Percentiles rank a stretch among this genome's conserved stretches.
These are phyloP conservation scores for Drosophila prolongata DNA, from an alignment of 2,888 invertebrate species.

Conservation along the genomic window DNA sequence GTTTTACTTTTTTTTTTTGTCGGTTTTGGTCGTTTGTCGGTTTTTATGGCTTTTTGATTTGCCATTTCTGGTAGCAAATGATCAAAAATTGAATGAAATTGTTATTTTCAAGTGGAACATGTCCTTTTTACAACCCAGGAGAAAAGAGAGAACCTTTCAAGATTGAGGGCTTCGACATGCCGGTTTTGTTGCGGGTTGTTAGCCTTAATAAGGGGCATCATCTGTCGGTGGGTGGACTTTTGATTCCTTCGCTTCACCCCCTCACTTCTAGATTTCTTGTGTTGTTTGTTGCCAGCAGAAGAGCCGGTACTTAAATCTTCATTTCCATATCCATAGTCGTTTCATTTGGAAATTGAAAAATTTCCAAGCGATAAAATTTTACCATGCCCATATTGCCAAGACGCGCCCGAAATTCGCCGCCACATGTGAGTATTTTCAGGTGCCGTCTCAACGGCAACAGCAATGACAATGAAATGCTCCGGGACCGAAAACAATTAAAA, in stretches of 20 bases:
- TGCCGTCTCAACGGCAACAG: constrained; percentile 12
- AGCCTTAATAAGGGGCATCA: constrained; percentile 73
- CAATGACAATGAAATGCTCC: constrained; percentile 41
- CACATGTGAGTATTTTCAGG: constrained; percentile 47
- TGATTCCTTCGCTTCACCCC: neutral
- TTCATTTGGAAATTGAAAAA: constrained; percentile 81
- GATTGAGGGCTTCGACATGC: constrained; percentile 50
- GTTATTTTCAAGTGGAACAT: constrained; percentile 81
- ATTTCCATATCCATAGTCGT: constrained; percentile 54
- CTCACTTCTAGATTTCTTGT: neutral
- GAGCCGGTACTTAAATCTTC: constrained; percentile 32
- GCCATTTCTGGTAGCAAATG: constrained; percentile 82
- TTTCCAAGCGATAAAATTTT: constrained; percentile 84
- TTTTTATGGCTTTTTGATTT: constrained; percentile 81
- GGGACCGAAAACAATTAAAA: constrained; percentile 67
- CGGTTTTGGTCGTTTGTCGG: constrained; percentile 58
- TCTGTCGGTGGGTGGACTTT: constrained; percentile 13
- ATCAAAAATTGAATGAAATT: constrained; percentile 81
- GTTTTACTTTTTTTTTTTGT: constrained; percentile 4
- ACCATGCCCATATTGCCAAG: constrained; percentile 58
- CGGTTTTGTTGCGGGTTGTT: constrained; percentile 76
- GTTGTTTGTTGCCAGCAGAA: neutral
- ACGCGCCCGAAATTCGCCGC: constrained; percentile 5
- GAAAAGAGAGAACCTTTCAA: constrained; percentile 12
- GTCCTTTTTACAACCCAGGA: constrained; percentile 63